Percentiles rank a stretch among this genome's conserved stretches.
phyloP scores from a whole-genome alignment of 30 jellyfish, hydroid and myxozoan genomes.

The Chironex yamaguchii region DNA sequence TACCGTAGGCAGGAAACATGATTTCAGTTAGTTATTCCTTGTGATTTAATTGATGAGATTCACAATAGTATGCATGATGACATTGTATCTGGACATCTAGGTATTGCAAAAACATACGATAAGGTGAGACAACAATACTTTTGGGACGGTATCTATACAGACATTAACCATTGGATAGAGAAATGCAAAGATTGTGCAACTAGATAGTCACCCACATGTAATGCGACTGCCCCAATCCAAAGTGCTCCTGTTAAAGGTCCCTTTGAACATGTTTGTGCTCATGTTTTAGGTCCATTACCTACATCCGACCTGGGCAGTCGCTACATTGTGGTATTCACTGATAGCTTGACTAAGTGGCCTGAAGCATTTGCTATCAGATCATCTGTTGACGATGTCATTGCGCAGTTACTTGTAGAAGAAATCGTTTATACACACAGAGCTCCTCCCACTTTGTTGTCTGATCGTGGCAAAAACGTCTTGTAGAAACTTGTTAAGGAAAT shows the following conservation, averaged over 20 bases:
- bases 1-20: background rate
- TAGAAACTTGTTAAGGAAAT: background rate
- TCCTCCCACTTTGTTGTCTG: slow-evolving; percentile 14
- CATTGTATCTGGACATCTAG: slow-evolving; percentile 16
- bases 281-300: slow-evolving; percentile 13
- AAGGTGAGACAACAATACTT: background rate
- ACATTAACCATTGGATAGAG: background rate
- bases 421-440: slow-evolving; percentile 10
- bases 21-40: no score
- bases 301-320: background rate
- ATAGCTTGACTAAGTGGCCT: slow-evolving; percentile 1
- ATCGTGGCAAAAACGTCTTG: background rate
- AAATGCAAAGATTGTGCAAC: background rate
- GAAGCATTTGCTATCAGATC: background rate
- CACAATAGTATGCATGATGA: slow-evolving; percentile 10
- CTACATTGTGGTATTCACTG: slow-evolving; percentile 12
- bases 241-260: background rate
- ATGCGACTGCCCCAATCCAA: background rate
- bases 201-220: background rate
- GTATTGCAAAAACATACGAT: slow-evolving; percentile 12
- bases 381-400: background rate
- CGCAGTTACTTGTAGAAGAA: background rate
- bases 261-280: slow-evolving; percentile 7
- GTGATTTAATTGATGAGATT: no score
- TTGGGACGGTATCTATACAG: background rate